These are phyloP conservation scores for Chascanopsetta lugubris DNA, from an alignment of 2,113 vertebrate species.

Conservation along the genomic window DNA sequence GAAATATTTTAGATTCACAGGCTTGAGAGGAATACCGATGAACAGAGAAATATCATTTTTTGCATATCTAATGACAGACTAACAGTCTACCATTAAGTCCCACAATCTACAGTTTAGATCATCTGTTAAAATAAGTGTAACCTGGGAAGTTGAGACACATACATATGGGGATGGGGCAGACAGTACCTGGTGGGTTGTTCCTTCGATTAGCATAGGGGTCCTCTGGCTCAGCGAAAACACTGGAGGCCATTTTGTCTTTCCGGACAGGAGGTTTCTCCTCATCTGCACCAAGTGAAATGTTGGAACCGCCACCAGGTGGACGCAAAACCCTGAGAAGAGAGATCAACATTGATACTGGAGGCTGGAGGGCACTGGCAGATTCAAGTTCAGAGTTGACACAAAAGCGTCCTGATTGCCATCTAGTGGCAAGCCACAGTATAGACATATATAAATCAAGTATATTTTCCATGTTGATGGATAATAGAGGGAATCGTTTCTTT, in stretches of 20 bases:
- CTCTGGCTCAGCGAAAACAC: conserved; percentile 93
- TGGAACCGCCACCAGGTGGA: conserved; percentile 95
- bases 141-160: not conserved
- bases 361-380: not conserved
- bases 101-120: not conserved
- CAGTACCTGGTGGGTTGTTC: conserved; percentile 84
- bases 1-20: not conserved
- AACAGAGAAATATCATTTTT: not conserved
- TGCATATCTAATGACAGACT: not conserved
- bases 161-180: not conserved
- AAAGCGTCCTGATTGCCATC: no score
- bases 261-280: conserved; percentile 85
- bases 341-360: not conserved
- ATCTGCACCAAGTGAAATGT: conserved; percentile 89
- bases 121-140: not conserved
- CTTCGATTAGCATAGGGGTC: conserved; percentile 86
- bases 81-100: not conserved
- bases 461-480: no score
- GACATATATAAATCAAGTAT: no score
- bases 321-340: conserved; percentile 86
- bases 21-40: not conserved
- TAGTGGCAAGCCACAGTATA: no score
- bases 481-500: no score
- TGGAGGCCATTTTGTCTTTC: conserved; percentile 96
- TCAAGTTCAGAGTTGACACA: no score